These are phyloP conservation scores for Batillaria attramentaria DNA, from an alignment of 1,140 invertebrate genomes.

Conservation along the genomic window DNA sequence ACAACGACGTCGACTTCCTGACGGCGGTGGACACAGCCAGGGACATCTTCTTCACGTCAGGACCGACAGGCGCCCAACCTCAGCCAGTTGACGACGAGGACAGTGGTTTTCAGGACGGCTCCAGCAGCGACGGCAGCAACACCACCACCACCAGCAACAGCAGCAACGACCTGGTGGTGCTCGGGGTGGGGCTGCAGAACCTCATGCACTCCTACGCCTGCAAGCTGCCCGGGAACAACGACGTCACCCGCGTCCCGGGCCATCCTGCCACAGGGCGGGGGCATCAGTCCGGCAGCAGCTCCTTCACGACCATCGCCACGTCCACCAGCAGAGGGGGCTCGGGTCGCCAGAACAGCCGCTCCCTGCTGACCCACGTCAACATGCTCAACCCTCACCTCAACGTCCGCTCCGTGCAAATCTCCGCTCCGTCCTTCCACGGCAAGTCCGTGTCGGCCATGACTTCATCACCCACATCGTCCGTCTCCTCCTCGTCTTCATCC, in stretches of 20 bases:
- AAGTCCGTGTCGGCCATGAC: neutral
- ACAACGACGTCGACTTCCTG: neutral
- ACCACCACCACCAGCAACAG: neutral
- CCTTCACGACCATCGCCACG: conserved; percentile 12
- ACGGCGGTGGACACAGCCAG: neutral
- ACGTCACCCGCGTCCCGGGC: conserved; percentile 17
- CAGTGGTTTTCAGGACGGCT: conserved; percentile 4
- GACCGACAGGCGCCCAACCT: neutral
- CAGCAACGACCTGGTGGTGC: conserved; percentile 63
- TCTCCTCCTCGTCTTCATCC: neutral
- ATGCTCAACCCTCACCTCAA: conserved; percentile 46
- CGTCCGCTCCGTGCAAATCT: conserved; percentile 13
- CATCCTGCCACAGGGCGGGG: conserved; percentile 4
- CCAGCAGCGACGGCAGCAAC: neutral
- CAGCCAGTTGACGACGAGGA: neutral
- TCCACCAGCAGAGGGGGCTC: neutral
- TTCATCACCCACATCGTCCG: neutral
- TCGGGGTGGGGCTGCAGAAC: conserved; percentile 71
- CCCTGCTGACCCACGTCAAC: conserved; percentile 50
- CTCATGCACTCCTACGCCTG: conserved; percentile 65
- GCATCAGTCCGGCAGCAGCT: neutral
- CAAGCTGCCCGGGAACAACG: conserved; percentile 28
- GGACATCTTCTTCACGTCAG: neutral
- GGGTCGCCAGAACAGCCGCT: conserved; percentile 26
- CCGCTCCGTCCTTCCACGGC: neutral